Conservation (phyloP, 2,888 invertebrate genomes). For the Diarsia dahlii region DNA sequence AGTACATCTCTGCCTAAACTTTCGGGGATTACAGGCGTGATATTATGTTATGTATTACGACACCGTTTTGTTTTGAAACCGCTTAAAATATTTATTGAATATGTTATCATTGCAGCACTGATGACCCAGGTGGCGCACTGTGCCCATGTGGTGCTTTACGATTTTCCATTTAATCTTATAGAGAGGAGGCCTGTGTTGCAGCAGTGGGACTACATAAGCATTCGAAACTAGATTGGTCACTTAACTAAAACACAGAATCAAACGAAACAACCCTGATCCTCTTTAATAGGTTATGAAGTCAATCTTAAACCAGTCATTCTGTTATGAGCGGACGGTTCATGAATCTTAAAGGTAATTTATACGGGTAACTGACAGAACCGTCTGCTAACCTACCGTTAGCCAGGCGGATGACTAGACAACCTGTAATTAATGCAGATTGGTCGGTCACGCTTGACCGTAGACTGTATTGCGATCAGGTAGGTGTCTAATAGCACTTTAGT, state of each 20-base stretch:
- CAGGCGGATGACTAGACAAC: slow-evolving; percentile 24
- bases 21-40: too few relatives aligned
- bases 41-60: too few relatives aligned
- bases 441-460: slow-evolving; percentile 26
- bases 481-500: too few relatives aligned
- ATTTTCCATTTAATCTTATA: too few relatives aligned
- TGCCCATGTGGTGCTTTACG: too few relatives aligned
- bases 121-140: too few relatives aligned
- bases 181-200: not conserved
- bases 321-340: not conserved
- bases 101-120: too few relatives aligned
- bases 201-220: not conserved
- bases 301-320: slow-evolving; percentile 9
- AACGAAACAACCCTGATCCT: not conserved
- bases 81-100: too few relatives aligned
- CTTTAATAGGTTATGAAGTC: not conserved
- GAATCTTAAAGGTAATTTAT: slow-evolving; percentile 27
- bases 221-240: not conserved
- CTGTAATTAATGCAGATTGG: slow-evolving; percentile 46
- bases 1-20: too few relatives aligned
- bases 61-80: too few relatives aligned
- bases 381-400: slow-evolving; percentile 15
- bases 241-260: not conserved
- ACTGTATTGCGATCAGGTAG: slow-evolving; percentile 5
- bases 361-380: not conserved